phyloP scores from a whole-genome alignment of 30 jellyfish, hydroid and myxozoan species.

The Chironex yamaguchii region DNA sequence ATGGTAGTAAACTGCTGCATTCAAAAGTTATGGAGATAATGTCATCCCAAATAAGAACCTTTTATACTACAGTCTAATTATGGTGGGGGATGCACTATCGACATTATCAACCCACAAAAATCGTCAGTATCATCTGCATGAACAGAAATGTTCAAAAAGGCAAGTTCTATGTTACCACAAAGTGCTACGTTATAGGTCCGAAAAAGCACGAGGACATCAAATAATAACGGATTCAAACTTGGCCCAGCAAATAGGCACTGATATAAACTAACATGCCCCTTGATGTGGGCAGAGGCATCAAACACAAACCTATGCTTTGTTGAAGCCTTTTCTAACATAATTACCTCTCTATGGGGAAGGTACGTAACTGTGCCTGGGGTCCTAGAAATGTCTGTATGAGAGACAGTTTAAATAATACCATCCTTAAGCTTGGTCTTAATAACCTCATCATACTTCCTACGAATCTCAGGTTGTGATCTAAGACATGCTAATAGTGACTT shows the following conservation, averaged over 20 bases:
- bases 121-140: too few relatives aligned
- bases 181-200: background rate
- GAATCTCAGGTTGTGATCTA: background rate
- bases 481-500: background rate
- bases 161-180: background rate
- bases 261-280: background rate
- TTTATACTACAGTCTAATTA: too few relatives aligned
- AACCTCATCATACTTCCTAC: background rate
- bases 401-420: conserved; percentile 62
- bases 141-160: too few relatives aligned
- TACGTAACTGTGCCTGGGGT: conserved; percentile 32
- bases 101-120: too few relatives aligned
- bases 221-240: background rate
- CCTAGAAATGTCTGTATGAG: background rate
- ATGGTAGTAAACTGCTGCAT: too few relatives aligned
- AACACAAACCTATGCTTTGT: conserved; percentile 58
- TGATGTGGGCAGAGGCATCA: conserved; percentile 51
- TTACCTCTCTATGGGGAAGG: conserved; percentile 57
- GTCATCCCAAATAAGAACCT: too few relatives aligned
- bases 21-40: too few relatives aligned
- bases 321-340: conserved; percentile 25
- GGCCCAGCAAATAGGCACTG: conserved; percentile 18
- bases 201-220: conserved; percentile 31
- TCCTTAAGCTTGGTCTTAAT: background rate
- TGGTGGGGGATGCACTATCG: too few relatives aligned